A percentile compares a stretch with the other conserved stretches of the same genome.
Conservation (phyloP, 2,888 invertebrate genomes). For the Drosophila anomalata region DNA sequence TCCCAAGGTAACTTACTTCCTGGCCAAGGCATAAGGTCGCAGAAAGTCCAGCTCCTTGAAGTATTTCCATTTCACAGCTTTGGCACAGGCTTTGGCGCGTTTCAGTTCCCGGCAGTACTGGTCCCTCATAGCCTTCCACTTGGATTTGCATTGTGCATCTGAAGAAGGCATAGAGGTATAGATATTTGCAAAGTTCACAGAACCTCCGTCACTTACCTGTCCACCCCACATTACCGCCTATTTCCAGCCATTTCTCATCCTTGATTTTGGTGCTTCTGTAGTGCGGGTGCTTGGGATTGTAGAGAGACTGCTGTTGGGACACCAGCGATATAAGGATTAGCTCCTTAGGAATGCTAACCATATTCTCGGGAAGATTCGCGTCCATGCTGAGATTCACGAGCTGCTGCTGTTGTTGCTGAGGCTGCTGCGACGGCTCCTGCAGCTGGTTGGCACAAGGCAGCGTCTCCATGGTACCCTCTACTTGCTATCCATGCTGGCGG, state of each 20-base stretch:
- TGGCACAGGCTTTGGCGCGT: constrained; percentile 75
- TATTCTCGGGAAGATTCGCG: constrained; percentile 61
- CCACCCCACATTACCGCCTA: constrained; percentile 78
- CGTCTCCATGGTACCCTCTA: constrained; percentile 52
- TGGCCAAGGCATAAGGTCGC: constrained; percentile 80
- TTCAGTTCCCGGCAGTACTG: constrained; percentile 83
- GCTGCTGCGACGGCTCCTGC: constrained; percentile 51
- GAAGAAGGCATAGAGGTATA: neutral
- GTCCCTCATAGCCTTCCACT: constrained; percentile 83
- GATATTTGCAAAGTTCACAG: neutral
- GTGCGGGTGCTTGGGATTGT: constrained; percentile 80
- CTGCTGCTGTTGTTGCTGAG: constrained; percentile 31
- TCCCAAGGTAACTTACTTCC: constrained; percentile 70
- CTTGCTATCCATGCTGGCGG: constrained; percentile 46
- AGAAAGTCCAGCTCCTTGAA: constrained; percentile 81
- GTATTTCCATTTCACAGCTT: constrained; percentile 82
- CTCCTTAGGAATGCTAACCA: constrained; percentile 74
- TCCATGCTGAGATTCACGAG: constrained; percentile 67
- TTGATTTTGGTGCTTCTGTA: constrained; percentile 79
- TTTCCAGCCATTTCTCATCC: constrained; percentile 79
- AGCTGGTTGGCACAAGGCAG: constrained; percentile 51
- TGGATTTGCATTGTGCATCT: constrained; percentile 81
- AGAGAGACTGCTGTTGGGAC: constrained; percentile 79
- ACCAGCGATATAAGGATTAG: constrained; percentile 78
- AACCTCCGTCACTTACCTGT: constrained; percentile 62